Percentiles rank a stretch among this genome's conserved stretches.
Evolutionary conservation across 2,797 vertebrate genomes (phyloP).

Genomic region (Sebastes taczanowskii): DNA sequence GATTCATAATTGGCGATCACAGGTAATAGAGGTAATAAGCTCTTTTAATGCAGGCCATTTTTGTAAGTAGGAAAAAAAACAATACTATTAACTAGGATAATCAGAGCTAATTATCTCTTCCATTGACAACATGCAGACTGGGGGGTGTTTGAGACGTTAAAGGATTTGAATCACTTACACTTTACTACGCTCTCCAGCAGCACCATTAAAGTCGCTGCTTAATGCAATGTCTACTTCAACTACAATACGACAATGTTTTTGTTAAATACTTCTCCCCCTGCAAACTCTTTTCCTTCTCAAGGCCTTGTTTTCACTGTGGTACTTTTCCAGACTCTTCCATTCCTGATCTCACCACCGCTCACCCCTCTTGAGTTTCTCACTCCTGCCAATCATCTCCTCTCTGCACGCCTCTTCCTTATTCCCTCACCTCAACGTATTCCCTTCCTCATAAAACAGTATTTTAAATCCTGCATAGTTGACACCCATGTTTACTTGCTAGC

Average conservation of each 20-base stretch:
- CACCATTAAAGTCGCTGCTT: conserved; percentile 1
- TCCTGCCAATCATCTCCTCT: background rate
- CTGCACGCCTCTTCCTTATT: background rate
- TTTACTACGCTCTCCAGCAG: background rate
- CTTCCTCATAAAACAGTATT: background rate
- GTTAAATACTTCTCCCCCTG: background rate
- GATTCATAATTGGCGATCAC: conserved; percentile 33
- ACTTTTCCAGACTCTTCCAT: background rate
- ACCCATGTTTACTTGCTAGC: background rate
- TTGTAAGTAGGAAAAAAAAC: conserved; percentile 4
- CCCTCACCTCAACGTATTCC: background rate
- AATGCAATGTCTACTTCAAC: background rate
- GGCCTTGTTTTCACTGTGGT: background rate
- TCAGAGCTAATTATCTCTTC: conserved; percentile 33
- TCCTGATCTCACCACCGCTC: background rate
- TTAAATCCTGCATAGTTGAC: background rate
- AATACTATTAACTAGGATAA: conserved; percentile 42
- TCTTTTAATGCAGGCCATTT: conserved; percentile 40
- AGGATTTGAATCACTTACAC: background rate
- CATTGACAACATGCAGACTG: conserved; percentile 18
- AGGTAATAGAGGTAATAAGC: conserved; percentile 46
- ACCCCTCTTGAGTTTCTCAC: background rate
- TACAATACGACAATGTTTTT: background rate
- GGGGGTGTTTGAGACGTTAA: background rate
- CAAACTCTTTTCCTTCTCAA: background rate